These are phyloP conservation scores for Ahaetulla prasina DNA, from an alignment of 2,113 vertebrate genomes.

Conservation along the genomic window DNA sequence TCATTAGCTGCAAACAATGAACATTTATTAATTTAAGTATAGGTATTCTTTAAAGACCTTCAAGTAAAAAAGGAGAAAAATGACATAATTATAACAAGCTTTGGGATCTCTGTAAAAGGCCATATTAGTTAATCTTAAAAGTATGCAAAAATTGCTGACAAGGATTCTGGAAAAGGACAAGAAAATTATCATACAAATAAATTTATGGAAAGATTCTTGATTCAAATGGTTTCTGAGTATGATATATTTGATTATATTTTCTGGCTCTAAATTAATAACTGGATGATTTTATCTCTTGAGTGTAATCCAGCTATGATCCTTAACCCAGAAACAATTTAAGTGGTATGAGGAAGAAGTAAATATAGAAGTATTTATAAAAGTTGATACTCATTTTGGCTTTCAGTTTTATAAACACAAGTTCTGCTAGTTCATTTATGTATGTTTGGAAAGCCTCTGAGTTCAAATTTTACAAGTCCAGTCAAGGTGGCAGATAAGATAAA, in stretches of 20 bases:
- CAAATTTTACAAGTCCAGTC: background rate
- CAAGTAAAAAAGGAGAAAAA: background rate
- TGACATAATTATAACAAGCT: conserved; percentile 1
- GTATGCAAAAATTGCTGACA: background rate
- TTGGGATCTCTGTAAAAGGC: background rate
- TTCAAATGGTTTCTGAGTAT: background rate
- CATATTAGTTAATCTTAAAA: conserved; percentile 2
- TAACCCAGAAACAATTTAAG: background rate
- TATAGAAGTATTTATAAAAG: background rate
- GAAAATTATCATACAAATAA: background rate
- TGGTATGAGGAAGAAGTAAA: background rate
- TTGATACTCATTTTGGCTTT: background rate
- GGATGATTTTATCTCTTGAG: background rate
- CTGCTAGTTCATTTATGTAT: background rate
- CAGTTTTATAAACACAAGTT: background rate
- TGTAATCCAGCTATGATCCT: background rate
- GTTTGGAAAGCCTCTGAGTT: background rate
- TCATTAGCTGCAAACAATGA: background rate
- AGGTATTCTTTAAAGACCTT: background rate
- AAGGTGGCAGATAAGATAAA: background rate
- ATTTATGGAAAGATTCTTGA: background rate
- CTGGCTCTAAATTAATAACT: background rate
- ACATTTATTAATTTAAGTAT: background rate
- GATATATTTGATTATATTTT: background rate
- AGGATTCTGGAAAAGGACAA: background rate